phyloP scores from a whole-genome alignment of 2,888 invertebrate genomes.

The Automeris io region DNA sequence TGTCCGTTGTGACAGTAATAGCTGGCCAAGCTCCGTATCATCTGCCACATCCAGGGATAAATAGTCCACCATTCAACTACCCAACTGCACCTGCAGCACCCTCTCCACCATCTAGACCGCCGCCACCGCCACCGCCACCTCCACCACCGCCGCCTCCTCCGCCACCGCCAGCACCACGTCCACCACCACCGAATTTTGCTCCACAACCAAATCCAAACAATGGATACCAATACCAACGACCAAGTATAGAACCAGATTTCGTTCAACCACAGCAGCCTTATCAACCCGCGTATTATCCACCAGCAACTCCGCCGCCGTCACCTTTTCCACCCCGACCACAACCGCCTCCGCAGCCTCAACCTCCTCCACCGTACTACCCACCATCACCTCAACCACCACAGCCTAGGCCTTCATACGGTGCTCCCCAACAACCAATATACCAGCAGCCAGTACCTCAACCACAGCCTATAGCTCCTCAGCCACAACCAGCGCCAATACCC shows the following conservation, averaged over 20 bases:
- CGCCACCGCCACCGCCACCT: conserved; percentile 18
- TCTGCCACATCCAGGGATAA: conserved; percentile 47
- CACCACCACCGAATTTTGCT: conserved; percentile 17
- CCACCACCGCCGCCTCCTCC: conserved; percentile 19
- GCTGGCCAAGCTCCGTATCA: conserved; percentile 63
- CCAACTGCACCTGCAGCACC: conserved; percentile 25
- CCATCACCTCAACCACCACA: conserved; percentile 14
- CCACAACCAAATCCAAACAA: conserved; percentile 26
- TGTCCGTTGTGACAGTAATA: conserved; percentile 49
- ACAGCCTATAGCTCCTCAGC: conserved; percentile 8
- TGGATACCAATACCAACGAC: conserved; percentile 40
- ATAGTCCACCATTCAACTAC: conserved; percentile 43
- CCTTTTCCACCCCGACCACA: conserved; percentile 18
- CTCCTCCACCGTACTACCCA: conserved; percentile 7
- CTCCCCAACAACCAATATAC: conserved; percentile 10
- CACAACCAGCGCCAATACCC: conserved; percentile 10
- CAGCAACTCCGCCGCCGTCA: conserved; percentile 13
- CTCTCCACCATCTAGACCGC: conserved; percentile 21
- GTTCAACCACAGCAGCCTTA: conserved; percentile 20
- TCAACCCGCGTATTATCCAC: conserved; percentile 7
- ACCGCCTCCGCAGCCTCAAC: conserved; percentile 10
- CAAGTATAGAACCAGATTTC: conserved; percentile 24
- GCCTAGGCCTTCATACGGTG: conserved; percentile 11
- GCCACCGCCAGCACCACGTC: conserved; percentile 16
- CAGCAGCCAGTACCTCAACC: conserved; percentile 10